Evolutionary conservation across 1,140 invertebrate genomes (phyloP).

Genomic region (Megathymus violae): DNA sequence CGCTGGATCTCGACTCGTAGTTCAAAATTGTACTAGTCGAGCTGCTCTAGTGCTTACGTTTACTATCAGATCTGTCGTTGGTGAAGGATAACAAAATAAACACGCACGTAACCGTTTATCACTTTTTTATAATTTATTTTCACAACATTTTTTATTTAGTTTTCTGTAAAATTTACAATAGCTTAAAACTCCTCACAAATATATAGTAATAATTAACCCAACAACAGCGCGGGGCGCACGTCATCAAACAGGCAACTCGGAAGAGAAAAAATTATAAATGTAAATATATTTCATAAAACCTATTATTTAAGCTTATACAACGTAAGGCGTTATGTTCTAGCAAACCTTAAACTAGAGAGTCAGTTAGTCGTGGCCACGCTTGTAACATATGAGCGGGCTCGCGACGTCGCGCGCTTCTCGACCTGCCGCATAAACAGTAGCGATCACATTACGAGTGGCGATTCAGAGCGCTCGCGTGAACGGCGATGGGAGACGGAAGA

Average conservation of each 20-base stretch:
- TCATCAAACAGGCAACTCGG: slow-evolving; percentile 73
- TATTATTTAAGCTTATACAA: slow-evolving; percentile 72
- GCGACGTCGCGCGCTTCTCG: slow-evolving; percentile 45
- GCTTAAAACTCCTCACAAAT: slow-evolving; percentile 83
- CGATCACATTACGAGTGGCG: slow-evolving; percentile 20
- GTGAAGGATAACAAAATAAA: slow-evolving; percentile 64
- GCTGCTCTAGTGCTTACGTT: too few relatives aligned
- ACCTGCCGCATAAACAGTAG: slow-evolving; percentile 7
- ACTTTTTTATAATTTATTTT: slow-evolving; percentile 83
- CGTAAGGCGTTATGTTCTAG: slow-evolving; percentile 67
- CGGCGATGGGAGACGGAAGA: too few relatives aligned
- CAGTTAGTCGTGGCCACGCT: slow-evolving; percentile 58
- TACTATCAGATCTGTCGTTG: too few relatives aligned
- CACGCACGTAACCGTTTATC: slow-evolving; percentile 74
- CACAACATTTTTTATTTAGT: slow-evolving; percentile 83
- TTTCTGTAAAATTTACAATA: slow-evolving; percentile 84
- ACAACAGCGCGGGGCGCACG: slow-evolving; percentile 60
- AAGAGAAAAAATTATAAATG: slow-evolving; percentile 72
- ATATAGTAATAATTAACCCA: slow-evolving; percentile 71
- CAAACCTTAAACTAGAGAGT: slow-evolving; percentile 74
- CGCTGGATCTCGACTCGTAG: too few relatives aligned
- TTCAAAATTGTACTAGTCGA: too few relatives aligned
- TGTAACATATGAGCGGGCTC: slow-evolving; percentile 74
- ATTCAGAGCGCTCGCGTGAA: too few relatives aligned
- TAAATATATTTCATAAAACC: slow-evolving; percentile 78